Evolutionary conservation across 2,797 vertebrate genomes (phyloP).

Genomic region (Tiaroga cobitis): DNA sequence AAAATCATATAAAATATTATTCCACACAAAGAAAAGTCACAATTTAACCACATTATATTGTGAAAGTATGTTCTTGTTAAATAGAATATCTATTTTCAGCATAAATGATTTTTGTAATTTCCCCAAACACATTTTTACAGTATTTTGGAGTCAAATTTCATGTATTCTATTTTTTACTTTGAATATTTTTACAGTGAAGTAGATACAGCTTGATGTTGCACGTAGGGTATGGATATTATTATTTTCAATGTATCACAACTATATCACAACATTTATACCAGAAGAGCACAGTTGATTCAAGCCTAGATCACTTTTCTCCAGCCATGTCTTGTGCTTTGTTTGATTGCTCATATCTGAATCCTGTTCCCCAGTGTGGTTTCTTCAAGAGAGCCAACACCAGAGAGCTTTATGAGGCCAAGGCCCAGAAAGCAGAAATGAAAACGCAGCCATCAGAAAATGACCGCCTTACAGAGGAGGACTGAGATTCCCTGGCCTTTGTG

Average conservation of each 20-base stretch:
- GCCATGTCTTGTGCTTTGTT: conserved; percentile 51
- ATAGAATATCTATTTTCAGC: not conserved
- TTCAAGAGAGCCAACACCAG: conserved; percentile 89
- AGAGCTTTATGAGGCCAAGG: conserved; percentile 89
- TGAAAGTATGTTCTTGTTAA: not conserved
- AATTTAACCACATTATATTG: not conserved
- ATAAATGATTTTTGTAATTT: not conserved
- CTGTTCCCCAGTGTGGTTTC: conserved; percentile 87
- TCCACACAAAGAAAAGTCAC: not conserved
- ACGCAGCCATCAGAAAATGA: conserved; percentile 88
- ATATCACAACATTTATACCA: not conserved
- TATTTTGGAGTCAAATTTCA: not conserved
- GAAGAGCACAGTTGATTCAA: not conserved
- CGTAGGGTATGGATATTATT: not conserved
- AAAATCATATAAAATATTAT: not conserved
- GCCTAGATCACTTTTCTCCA: conserved; percentile 47
- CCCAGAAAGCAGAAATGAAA: conserved; percentile 87
- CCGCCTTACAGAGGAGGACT: conserved; percentile 84
- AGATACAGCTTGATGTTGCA: not conserved
- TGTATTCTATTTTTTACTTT: not conserved
- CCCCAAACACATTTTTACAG: not conserved
- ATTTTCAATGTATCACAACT: not conserved
- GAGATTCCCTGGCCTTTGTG: conserved; percentile 51
- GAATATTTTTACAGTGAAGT: not conserved
- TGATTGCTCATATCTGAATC: conserved; percentile 45